Percentiles rank a stretch among this genome's conserved stretches.
Evolutionary conservation across 2,113 vertebrate genomes (phyloP).

Genomic region (Jaculus jaculus): DNA sequence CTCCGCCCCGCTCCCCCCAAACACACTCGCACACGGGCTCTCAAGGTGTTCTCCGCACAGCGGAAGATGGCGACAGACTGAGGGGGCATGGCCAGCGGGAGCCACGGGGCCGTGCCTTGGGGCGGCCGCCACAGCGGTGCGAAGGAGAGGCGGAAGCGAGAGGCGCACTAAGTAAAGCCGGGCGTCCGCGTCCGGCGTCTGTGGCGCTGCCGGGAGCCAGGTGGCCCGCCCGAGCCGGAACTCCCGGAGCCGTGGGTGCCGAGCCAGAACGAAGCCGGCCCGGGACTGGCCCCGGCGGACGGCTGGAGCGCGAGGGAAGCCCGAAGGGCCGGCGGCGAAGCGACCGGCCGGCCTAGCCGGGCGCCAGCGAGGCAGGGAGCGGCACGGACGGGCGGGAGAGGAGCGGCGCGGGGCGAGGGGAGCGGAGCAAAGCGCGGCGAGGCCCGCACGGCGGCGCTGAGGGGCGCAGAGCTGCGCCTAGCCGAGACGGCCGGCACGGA

Average conservation of each 20-base stretch:
- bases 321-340: slow-evolving; percentile 37
- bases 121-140: slow-evolving; percentile 76
- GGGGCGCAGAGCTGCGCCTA: slow-evolving; percentile 71
- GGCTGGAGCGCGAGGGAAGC: slow-evolving; percentile 22
- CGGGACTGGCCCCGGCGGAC: slow-evolving; percentile 26
- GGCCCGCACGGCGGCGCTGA: slow-evolving; percentile 73
- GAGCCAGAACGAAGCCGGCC: slow-evolving; percentile 44
- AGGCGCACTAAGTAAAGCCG: slow-evolving; percentile 75
- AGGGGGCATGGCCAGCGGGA: slow-evolving; percentile 81
- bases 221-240: slow-evolving; percentile 71
- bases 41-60: slow-evolving; percentile 88
- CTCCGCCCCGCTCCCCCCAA: slow-evolving; percentile 72
- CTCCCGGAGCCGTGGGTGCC: slow-evolving; percentile 53
- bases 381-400: slow-evolving; percentile 34
- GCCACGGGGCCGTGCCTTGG: slow-evolving; percentile 76
- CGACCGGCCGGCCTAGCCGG: slow-evolving; percentile 52
- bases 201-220: slow-evolving; percentile 63
- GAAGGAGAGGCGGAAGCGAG: slow-evolving; percentile 80
- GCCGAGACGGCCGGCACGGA: slow-evolving; percentile 61
- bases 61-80: slow-evolving; percentile 90
- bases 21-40: slow-evolving; percentile 82
- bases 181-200: slow-evolving; percentile 62
- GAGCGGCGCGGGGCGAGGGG: slow-evolving; percentile 44
- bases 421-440: slow-evolving; percentile 41
- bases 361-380: slow-evolving; percentile 53